Evolutionary conservation across 2,113 vertebrate species (phyloP), one percentile per base, ranked within the genome.

Genomic region (Blennius ocellaris): DNA sequence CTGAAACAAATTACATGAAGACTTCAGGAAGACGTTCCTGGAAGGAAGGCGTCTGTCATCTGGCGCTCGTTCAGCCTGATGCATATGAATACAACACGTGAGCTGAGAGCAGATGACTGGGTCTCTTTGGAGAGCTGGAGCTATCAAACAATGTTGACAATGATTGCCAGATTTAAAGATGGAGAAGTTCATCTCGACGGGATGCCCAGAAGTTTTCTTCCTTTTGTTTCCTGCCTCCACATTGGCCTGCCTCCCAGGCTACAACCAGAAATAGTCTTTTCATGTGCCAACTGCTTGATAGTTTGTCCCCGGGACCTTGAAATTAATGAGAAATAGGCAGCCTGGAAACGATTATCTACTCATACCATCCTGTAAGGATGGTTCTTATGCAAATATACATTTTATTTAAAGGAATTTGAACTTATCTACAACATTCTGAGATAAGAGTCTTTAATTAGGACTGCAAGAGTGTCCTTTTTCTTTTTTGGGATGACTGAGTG

Each of bases 201-300:
- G 21, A 30, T 4, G 52, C 68, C 55, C 15, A 30, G 36, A 52
- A 65, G 39, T 78, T 48, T 43, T 78, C 15, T 43, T 78, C 60
- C 71, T 55, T 75, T 87, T 59, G 67, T 87, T 78, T 76, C 78
- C 49, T 44, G 66, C 78, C 60, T 66, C 63, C 61, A 65, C 48
- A 5, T 57, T 83, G 84, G 79, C 75, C 81, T 6, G 7, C 73
- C 72, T 86, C 84, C 84, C 78, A 2, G 65, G 10, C 61, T 60
- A 59, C 59, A 15, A 15, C 62, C 52, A 45, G 5, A 9, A 68
- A 48, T 57, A 71, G 57, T 45, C 50, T 76, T 17, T 71, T 75
- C 51, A 54, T 74, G 53, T 65, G 77, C 78, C 80, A 80, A 41
- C 78, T 82, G 69, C 62, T 14, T 0, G 6, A 68, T 50, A 66